Percentiles rank a stretch among this genome's conserved stretches.
Conservation (phyloP, 2,888 invertebrate genomes). For the Cartodere bifasciata region DNA sequence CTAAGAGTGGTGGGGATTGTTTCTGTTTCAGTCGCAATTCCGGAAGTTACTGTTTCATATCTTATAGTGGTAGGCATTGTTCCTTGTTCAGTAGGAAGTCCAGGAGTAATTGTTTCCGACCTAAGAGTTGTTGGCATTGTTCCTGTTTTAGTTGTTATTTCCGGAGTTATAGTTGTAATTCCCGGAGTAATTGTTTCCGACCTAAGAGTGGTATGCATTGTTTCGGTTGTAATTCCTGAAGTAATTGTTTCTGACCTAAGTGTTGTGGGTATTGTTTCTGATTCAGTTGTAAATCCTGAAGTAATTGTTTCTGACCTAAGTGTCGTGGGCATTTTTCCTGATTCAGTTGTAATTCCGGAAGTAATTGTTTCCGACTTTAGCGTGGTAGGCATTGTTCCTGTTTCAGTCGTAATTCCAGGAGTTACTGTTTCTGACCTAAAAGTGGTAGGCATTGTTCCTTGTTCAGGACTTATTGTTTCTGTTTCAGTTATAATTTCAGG, state of each 20-base stretch:
- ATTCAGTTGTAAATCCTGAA: neutral
- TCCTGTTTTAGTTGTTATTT: constrained; percentile 18
- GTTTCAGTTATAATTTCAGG: neutral
- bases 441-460: too few relatives aligned
- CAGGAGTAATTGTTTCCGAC: constrained; percentile 6
- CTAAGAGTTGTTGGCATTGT: constrained; percentile 25
- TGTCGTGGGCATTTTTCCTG: neutral
- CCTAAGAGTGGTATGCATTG: constrained; percentile 6
- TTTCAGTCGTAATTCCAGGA: constrained; percentile 6
- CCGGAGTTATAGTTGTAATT: constrained; percentile 6
- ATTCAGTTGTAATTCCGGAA: too few relatives aligned
- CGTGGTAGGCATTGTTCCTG: too few relatives aligned
- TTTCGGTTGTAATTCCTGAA: constrained; percentile 5
- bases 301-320: neutral
- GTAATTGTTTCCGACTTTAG: too few relatives aligned
- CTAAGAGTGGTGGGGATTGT: constrained; percentile 9
- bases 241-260: too few relatives aligned
- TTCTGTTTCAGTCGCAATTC: constrained; percentile 6
- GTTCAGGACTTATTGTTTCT: too few relatives aligned
- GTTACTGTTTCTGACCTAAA: constrained; percentile 3
- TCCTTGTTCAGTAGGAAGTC: neutral
- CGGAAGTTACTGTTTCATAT: constrained; percentile 6
- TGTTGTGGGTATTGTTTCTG: too few relatives aligned
- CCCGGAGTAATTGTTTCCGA: constrained; percentile 1
- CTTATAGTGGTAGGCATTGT: neutral